Conservation (phyloP, 2,113 vertebrate species). For the Carettochelys insculpta region DNA sequence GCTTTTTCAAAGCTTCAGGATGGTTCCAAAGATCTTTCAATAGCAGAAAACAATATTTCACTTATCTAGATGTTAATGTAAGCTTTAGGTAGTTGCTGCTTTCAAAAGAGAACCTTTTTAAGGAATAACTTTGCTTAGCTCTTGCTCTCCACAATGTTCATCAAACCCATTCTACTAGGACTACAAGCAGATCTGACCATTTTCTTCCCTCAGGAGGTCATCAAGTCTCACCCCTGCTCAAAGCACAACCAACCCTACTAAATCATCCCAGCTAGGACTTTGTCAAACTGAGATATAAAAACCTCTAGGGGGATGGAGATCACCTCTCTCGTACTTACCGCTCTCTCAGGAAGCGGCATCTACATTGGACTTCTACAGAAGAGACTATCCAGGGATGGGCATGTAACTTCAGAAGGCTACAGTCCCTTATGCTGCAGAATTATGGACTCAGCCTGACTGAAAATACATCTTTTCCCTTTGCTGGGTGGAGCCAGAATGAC, state of each 20-base stretch:
- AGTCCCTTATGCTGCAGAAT: not conserved
- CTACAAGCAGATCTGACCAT: not conserved
- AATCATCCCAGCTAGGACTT: too few species aligned
- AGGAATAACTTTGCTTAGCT: not conserved
- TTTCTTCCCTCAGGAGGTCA: too few species aligned
- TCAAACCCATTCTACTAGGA: not conserved
- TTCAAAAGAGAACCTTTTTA: not conserved
- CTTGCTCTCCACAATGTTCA: not conserved
- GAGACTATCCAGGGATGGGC: not conserved
- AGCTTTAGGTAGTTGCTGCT: not conserved
- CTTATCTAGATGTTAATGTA: constrained; percentile 22
- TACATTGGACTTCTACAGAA: not conserved
- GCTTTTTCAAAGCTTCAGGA: constrained; percentile 1
- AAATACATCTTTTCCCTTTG: not conserved
- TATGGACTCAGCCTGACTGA: not conserved
- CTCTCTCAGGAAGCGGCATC: not conserved
- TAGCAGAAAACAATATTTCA: not conserved
- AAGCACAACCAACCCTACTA: too few species aligned
- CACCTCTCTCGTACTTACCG: too few species aligned
- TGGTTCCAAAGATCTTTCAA: not conserved
- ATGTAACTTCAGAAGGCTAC: not conserved
- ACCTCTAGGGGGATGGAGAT: too few species aligned
- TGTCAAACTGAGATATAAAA: too few species aligned
- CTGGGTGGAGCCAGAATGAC: not conserved
- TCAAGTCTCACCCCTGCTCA: too few species aligned